Conservation (phyloP, 2,888 invertebrate species). For the Agrochola litura region DNA sequence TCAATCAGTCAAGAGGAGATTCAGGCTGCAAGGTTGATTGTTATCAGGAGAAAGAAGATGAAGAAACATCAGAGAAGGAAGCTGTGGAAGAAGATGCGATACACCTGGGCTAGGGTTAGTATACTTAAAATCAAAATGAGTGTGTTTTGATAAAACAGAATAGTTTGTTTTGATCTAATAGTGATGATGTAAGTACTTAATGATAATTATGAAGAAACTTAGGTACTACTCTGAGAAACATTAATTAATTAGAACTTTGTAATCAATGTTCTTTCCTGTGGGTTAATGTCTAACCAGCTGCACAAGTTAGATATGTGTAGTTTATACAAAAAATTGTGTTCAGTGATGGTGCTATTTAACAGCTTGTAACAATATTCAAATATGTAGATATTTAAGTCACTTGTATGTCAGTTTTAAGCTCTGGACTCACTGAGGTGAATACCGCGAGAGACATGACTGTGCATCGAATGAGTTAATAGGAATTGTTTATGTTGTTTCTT, state of each 20-base stretch:
- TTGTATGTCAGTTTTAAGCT: no score
- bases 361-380: neutral
- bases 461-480: no score
- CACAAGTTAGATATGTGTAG: no score
- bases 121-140: neutral
- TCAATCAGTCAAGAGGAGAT: conserved; percentile 89
- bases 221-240: neutral
- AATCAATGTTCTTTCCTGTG: no score
- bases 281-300: no score
- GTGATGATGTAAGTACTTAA: neutral
- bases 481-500: no score
- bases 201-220: neutral
- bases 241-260: no score
- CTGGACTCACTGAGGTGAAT: neutral
- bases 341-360: neutral
- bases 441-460: no score
- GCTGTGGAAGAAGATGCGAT: conserved; percentile 94
- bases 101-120: conserved; percentile 92
- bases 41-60: conserved; percentile 96
- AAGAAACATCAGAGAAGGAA: conserved; percentile 96
- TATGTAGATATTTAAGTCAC: neutral
- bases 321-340: no score
- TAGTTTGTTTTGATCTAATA: neutral
- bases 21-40: conserved; percentile 93
- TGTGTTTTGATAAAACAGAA: neutral